Percentiles rank a stretch among this genome's conserved stretches.
Conservation (phyloP, 2,888 invertebrate genomes). For the Stictocephala bisonia region DNA sequence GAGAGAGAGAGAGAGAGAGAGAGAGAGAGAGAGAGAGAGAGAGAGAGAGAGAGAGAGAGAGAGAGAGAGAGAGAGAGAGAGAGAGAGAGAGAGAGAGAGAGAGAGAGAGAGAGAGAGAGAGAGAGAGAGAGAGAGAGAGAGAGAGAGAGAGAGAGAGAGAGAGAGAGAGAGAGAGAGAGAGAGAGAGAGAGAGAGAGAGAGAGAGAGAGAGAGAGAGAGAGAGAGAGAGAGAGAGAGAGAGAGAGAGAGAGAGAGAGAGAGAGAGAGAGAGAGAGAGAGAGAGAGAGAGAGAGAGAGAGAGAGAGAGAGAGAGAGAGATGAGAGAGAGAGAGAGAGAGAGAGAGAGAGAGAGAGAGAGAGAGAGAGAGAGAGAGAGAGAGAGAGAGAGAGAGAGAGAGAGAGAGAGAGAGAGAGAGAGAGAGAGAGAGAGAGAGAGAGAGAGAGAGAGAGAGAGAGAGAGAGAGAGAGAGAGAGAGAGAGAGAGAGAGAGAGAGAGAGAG, state of each 20-base stretch:
- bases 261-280: conserved; percentile 20
- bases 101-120: conserved; percentile 5
- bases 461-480: neutral
- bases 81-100: conserved; percentile 13
- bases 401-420: neutral
- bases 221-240: conserved; percentile 3
- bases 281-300: conserved; percentile 5
- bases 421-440: neutral
- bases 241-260: neutral
- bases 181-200: neutral
- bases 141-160: neutral
- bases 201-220: neutral
- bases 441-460: neutral
- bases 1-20: conserved; percentile 15
- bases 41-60: conserved; percentile 9
- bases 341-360: too few relatives aligned
- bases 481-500: neutral
- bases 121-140: neutral
- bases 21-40: conserved; percentile 14
- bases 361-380: neutral
- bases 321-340: too few relatives aligned
- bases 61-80: conserved; percentile 4
- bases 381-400: neutral
- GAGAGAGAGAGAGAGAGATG: too few relatives aligned
- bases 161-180: neutral